phyloP scores from a whole-genome alignment of 2,888 invertebrate genomes.

The Macrosoma leucophasiata region DNA sequence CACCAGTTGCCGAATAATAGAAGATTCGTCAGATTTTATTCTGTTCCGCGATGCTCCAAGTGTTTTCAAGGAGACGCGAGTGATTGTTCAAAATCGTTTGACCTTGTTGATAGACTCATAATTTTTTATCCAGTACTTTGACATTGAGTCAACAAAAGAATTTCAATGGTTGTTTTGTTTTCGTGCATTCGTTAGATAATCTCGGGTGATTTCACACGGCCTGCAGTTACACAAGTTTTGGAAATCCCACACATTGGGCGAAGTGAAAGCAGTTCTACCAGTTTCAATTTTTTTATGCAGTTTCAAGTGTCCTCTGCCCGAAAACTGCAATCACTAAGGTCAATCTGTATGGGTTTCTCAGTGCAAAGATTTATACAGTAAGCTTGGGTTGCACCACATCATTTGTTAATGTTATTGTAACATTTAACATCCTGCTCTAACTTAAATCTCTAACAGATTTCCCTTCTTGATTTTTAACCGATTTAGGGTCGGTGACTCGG shows the following conservation, averaged over 20 bases:
- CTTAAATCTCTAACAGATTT: no score
- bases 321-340: constrained; percentile 40
- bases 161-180: constrained; percentile 43
- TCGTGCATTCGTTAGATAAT: constrained; percentile 40
- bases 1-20: constrained; percentile 33
- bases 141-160: constrained; percentile 62
- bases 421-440: no score
- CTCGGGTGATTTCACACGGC: constrained; percentile 23
- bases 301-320: constrained; percentile 46
- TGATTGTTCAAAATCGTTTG: constrained; percentile 56
- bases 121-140: constrained; percentile 64
- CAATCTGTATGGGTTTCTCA: no score
- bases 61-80: constrained; percentile 29
- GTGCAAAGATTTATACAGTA: no score
- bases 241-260: constrained; percentile 43
- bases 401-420: no score
- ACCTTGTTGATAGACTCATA: constrained; percentile 57
- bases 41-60: constrained; percentile 13
- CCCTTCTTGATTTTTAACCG: no score
- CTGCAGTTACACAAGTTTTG: constrained; percentile 39
- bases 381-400: no score
- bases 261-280: constrained; percentile 70
- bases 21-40: no score
- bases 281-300: constrained; percentile 51
- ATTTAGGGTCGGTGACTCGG: no score